Evolutionary conservation across 2,113 vertebrate genomes (phyloP), one percentile per base, ranked within the genome.

Genomic region (Eptesicus fuscus): DNA sequence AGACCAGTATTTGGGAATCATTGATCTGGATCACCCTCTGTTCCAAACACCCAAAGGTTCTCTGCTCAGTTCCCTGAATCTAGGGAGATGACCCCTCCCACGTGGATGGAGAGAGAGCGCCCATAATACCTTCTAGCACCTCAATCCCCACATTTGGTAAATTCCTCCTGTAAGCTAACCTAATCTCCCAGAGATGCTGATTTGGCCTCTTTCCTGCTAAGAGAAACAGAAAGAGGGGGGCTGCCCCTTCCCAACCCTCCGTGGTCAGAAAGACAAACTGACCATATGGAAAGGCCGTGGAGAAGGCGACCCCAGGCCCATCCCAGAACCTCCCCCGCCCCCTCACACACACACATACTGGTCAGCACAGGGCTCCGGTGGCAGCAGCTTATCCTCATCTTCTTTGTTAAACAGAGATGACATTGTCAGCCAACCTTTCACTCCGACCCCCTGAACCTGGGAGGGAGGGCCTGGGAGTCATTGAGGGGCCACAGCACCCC

Each of bases 401-500:
- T 99, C 99, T 83, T 98, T 99, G 97, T 98, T 98, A 98, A 99
- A 99, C 65, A 99, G 98, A 32, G 99, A 96, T 0, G 99, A 99
- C 87, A 99, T 97, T 1, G 98, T 99, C 98, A 98, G 98, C 99
- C 99, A 99, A 94, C 99, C 98, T 95, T 98, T 99, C 87, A 98
- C 97, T 17, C 99, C 99, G 0, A 98, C 99, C 1, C 99, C 99
- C 96, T 99, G 99, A 98, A 99, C 98, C 99, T 99, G 96, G 9
- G 1, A 77, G 25, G 20, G 25, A 87, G 25, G 83, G 71, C 44
- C 37, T 84, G 10, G 22, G 73, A 56, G 82, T 97, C 87, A 97
- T 76, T 14, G 10, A 90, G 20, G n/a, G 20, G 11, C 12, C 87
- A 63, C 86, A n/a, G 56, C 23, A 44, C 22, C 25, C 6, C 10